phyloP scores from a whole-genome alignment of 2,113 vertebrate genomes.

The Amia ocellicauda region DNA sequence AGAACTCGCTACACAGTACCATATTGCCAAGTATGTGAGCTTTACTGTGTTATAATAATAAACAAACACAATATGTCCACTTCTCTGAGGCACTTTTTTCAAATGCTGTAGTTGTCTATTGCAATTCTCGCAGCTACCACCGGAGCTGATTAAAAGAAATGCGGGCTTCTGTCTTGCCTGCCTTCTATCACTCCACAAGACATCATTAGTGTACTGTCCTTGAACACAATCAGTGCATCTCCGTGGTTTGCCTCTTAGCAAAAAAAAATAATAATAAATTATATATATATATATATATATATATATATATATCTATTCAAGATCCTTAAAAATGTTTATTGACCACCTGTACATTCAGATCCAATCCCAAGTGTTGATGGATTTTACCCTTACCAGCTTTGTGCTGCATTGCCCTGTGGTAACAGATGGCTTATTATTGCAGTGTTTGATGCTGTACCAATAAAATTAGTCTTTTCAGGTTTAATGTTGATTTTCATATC shows the following conservation, averaged over 20 bases:
- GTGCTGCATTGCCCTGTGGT: background rate
- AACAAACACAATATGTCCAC: too few relatives aligned
- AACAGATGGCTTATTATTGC: background rate
- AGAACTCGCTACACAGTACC: too few relatives aligned
- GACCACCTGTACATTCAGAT: background rate
- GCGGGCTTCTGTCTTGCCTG: background rate
- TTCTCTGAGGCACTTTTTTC: too few relatives aligned
- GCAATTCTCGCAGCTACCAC: too few relatives aligned
- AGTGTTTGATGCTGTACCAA: background rate
- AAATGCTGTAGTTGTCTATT: background rate
- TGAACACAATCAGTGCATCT: background rate
- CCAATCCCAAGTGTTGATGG: background rate
- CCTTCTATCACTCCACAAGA: background rate
- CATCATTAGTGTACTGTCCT: slow-evolving; percentile 3
- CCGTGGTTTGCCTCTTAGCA: background rate
- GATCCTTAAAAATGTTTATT: background rate
- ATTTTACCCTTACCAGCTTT: background rate
- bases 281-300: too few relatives aligned
- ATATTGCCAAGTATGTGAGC: too few relatives aligned
- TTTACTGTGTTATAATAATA: too few relatives aligned
- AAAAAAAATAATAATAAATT: too few relatives aligned
- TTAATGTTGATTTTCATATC: too few relatives aligned
- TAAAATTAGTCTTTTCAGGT: background rate
- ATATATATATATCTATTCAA: too few relatives aligned
- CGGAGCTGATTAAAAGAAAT: background rate